Evolutionary conservation across 2,113 vertebrate genomes (phyloP).

Genomic region (Ellobius talpinus): DNA sequence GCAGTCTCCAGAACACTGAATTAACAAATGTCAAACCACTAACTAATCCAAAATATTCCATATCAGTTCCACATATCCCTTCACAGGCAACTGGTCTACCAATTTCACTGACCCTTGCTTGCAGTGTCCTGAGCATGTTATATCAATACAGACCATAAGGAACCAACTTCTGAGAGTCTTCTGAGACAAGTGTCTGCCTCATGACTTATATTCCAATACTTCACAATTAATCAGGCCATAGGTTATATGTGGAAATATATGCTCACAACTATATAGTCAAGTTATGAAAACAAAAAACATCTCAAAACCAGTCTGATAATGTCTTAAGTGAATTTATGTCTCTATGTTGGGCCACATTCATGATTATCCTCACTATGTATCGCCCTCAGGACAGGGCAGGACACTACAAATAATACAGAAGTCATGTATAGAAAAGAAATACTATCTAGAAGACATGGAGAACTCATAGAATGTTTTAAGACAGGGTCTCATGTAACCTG

Average conservation of each 20-base stretch:
- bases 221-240: not conserved
- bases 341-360: not conserved
- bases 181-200: not conserved
- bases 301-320: not conserved
- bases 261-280: not conserved
- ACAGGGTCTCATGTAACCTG: not conserved
- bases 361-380: not conserved
- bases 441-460: not conserved
- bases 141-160: not conserved
- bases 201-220: not conserved
- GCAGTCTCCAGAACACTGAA: not conserved
- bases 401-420: not conserved
- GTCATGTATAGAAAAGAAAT: not conserved
- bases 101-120: not conserved
- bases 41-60: not conserved
- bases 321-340: not conserved
- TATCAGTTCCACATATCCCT: not conserved
- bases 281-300: not conserved
- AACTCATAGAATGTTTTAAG: not conserved
- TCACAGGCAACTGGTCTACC: constrained; percentile 2
- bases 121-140: not conserved
- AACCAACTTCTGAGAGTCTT: not conserved
- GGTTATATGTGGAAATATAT: not conserved
- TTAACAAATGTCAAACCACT: not conserved
- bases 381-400: not conserved